Evolutionary conservation across 2,797 vertebrate species (phyloP).

Genomic region (Tinamus major): DNA sequence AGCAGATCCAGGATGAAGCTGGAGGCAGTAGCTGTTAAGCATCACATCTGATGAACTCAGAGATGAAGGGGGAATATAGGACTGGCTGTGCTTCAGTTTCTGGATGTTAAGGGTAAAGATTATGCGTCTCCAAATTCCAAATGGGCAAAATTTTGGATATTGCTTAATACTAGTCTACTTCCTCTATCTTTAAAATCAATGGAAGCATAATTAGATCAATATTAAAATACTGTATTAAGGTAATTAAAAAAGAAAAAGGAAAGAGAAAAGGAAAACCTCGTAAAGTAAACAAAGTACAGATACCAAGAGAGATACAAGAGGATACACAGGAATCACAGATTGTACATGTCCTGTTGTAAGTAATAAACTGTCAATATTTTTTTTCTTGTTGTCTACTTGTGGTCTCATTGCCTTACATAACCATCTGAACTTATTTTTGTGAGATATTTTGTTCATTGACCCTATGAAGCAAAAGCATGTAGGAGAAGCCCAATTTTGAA

Average conservation of each 20-base stretch:
- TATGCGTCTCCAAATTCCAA: background rate
- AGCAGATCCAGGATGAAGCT: background rate
- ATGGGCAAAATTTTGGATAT: background rate
- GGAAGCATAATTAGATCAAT: background rate
- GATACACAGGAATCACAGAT: accelerated
- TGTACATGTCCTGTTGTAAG: background rate
- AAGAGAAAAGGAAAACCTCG: background rate
- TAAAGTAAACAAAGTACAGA: background rate
- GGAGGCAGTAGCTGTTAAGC: background rate
- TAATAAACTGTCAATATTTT: background rate
- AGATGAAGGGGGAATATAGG: background rate
- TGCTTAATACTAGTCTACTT: background rate
- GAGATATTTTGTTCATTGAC: background rate
- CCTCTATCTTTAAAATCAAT: background rate
- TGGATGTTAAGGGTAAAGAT: background rate
- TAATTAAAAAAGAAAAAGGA: background rate
- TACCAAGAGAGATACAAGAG: background rate
- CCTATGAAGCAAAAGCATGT: background rate
- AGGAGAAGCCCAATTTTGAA: background rate
- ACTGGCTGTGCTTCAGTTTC: background rate
- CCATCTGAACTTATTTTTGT: background rate
- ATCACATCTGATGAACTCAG: background rate
- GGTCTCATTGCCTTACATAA: background rate
- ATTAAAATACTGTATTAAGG: background rate
- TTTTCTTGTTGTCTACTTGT: background rate